Percentiles rank a stretch among this genome's conserved stretches.
phyloP scores from a whole-genome alignment of 1,140 invertebrate genomes.

The Eriocheir sinensis region DNA sequence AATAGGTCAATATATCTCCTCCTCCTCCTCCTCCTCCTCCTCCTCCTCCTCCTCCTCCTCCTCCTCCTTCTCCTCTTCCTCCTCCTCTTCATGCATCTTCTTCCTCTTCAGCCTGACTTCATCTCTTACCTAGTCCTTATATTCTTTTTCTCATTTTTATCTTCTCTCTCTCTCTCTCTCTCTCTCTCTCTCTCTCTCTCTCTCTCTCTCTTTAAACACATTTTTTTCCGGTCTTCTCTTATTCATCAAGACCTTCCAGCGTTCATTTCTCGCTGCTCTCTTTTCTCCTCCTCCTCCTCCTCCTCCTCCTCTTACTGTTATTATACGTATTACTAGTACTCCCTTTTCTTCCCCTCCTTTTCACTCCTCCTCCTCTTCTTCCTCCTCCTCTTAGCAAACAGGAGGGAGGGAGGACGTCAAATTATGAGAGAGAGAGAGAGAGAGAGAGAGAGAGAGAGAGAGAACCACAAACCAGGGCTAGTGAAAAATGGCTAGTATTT shows the following conservation, averaged over 20 bases:
- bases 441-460: not conserved
- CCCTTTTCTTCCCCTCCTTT: not conserved
- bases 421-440: not conserved
- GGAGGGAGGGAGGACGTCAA: not conserved
- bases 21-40: not conserved
- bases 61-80: no score
- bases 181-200: constrained; percentile 12
- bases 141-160: not conserved
- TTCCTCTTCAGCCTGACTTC: not conserved
- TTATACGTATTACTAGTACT: no score
- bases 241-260: no score
- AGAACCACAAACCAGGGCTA: not conserved
- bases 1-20: not conserved
- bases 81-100: no score
- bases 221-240: not conserved
- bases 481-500: no score
- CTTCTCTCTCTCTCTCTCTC: not conserved
- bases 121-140: not conserved
- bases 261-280: not conserved
- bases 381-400: not conserved
- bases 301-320: not conserved
- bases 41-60: no score
- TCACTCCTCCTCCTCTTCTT: not conserved
- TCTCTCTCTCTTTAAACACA: not conserved
- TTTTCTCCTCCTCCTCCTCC: not conserved